These are phyloP conservation scores for Pemphigus obesinymphae DNA, from an alignment of 1,140 invertebrate genomes.

Conservation along the genomic window DNA sequence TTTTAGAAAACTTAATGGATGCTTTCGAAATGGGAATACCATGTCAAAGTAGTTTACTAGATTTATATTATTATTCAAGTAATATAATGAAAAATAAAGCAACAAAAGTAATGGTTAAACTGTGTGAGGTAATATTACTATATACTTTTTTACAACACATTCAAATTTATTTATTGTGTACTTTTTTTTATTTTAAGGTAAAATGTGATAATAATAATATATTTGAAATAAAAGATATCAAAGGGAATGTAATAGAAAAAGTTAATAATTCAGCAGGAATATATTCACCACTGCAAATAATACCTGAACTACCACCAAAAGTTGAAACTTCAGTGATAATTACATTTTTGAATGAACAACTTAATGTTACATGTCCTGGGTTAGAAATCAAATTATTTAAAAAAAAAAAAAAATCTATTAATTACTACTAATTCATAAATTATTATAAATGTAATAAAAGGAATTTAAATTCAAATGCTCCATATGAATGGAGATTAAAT, in stretches of 20 bases:
- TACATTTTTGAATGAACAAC: conserved; percentile 49
- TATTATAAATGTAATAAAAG: background rate
- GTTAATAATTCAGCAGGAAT: conserved; percentile 60
- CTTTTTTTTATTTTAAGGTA: conserved; percentile 48
- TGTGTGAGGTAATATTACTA: conserved; percentile 55
- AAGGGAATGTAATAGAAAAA: conserved; percentile 55
- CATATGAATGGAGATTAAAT: conserved; percentile 21
- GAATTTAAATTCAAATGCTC: conserved; percentile 42
- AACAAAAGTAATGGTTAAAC: conserved; percentile 58
- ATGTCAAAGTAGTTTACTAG: conserved; percentile 57
- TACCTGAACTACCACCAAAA: conserved; percentile 52
- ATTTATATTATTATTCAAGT: conserved; percentile 51
- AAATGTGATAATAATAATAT: conserved; percentile 53
- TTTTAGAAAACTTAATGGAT: conserved; percentile 44
- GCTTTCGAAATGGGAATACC: conserved; percentile 58
- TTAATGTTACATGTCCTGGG: conserved; percentile 56
- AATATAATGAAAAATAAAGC: conserved; percentile 51
- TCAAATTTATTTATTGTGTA: conserved; percentile 29
- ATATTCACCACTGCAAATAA: conserved; percentile 55
- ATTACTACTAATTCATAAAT: background rate
- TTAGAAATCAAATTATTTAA: conserved; percentile 49
- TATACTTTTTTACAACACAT: background rate
- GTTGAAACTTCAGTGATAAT: conserved; percentile 53
- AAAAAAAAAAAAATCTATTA: background rate
- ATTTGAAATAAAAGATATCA: conserved; percentile 55